Conservation (phyloP, 2,888 invertebrate species). For the Plebejus argus region DNA sequence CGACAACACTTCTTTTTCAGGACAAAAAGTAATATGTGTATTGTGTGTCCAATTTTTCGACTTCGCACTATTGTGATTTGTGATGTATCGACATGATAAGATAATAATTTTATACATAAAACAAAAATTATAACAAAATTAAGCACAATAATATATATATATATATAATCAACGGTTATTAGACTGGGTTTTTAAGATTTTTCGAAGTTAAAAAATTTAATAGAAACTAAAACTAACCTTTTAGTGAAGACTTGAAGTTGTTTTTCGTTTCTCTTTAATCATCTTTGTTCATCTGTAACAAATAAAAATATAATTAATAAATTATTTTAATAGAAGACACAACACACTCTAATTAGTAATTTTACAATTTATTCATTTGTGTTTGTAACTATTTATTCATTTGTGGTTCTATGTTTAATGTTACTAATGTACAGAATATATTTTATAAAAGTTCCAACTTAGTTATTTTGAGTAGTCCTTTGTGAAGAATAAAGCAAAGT, state of each 20-base stretch:
- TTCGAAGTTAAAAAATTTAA: background rate
- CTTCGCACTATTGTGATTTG: too few relatives aligned
- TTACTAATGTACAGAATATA: background rate
- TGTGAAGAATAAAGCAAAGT: background rate
- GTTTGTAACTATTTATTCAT: background rate
- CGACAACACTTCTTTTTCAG: too few relatives aligned
- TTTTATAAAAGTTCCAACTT: background rate
- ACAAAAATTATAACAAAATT: too few relatives aligned
- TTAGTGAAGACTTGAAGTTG: background rate
- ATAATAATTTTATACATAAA: too few relatives aligned
- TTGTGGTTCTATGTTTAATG: background rate
- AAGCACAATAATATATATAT: too few relatives aligned
- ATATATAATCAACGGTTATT: too few relatives aligned
- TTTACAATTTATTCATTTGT: background rate
- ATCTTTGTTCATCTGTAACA: conserved; percentile 25
- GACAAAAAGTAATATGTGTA: too few relatives aligned
- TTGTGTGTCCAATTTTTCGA: too few relatives aligned
- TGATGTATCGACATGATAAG: too few relatives aligned
- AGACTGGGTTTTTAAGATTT: background rate
- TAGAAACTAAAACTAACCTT: background rate
- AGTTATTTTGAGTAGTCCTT: background rate
- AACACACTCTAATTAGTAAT: too few relatives aligned
- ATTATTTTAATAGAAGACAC: background rate
- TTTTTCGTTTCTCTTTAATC: background rate
- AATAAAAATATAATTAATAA: background rate